These are phyloP conservation scores for Solenopsis invicta DNA, from an alignment of 1,140 invertebrate species.

Conservation along the genomic window DNA sequence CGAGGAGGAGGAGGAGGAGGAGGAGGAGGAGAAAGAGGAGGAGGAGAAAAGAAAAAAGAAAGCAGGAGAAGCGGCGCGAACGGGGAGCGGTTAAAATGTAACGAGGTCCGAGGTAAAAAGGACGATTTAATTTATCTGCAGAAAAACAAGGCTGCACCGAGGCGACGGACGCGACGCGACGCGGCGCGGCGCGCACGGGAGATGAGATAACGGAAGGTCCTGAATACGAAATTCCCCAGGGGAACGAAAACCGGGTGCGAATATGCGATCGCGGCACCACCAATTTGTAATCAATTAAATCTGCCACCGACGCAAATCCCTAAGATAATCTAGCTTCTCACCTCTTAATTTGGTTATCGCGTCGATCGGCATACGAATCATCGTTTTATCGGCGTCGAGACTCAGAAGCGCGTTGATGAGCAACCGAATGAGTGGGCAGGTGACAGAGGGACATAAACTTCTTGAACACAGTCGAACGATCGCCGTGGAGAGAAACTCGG, in stretches of 20 bases:
- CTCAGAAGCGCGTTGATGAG: constrained; percentile 15
- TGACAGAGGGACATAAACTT: constrained; percentile 8
- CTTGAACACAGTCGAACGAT: background rate
- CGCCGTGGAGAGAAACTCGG: background rate
- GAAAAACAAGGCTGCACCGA: constrained; percentile 48
- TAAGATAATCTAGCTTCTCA: constrained; percentile 35
- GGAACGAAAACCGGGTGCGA: constrained; percentile 20
- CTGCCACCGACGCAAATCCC: constrained; percentile 34
- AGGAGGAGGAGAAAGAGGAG: background rate
- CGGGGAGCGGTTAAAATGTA: constrained; percentile 53
- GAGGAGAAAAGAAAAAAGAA: background rate
- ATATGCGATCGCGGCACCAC: background rate
- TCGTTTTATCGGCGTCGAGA: constrained; percentile 43
- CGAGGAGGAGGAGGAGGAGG: background rate
- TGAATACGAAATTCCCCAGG: constrained; percentile 16
- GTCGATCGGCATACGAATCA: constrained; percentile 50
- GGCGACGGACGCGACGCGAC: no score
- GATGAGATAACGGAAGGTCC: constrained; percentile 50
- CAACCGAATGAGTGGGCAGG: background rate
- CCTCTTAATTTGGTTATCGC: constrained; percentile 54
- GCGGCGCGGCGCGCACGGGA: constrained; percentile 32
- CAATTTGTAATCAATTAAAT: constrained; percentile 64
- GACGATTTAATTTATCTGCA: constrained; percentile 60
- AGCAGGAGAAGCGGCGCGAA: constrained; percentile 4
- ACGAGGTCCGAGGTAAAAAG: constrained; percentile 46